A percentile compares a stretch with the other conserved stretches of the same genome.
phyloP scores from a whole-genome alignment of 2,797 vertebrate species.

The Avahi laniger region DNA sequence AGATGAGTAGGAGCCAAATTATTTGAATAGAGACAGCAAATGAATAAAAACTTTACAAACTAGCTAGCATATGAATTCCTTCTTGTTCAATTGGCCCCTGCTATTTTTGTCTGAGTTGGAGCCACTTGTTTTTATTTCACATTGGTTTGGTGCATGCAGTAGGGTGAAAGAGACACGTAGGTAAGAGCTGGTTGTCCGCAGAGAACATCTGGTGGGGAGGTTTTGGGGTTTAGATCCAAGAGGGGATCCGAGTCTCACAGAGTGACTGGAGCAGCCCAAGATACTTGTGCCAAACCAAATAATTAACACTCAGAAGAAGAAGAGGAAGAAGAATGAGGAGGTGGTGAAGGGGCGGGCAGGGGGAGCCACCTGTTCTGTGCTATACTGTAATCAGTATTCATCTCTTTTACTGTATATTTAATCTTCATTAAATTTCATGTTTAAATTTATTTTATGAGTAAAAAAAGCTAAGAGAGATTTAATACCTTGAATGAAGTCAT shows the following conservation, averaged over 20 bases:
- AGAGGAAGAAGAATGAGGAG: too few relatives aligned
- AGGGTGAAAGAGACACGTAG: neutral
- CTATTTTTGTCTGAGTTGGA: neutral
- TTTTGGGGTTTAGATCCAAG: neutral
- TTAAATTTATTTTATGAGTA: neutral
- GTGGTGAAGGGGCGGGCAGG: fast-evolving
- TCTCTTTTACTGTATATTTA: neutral
- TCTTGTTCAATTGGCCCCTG: neutral
- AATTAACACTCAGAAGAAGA: neutral
- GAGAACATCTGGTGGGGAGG: neutral
- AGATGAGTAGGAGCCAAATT: neutral
- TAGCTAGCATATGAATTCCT: neutral
- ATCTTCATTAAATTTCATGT: neutral
- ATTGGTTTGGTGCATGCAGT: neutral
- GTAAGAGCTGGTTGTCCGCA: neutral
- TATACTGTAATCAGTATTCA: neutral
- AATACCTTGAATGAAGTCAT: neutral
- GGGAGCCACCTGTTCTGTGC: neutral
- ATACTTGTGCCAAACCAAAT: neutral
- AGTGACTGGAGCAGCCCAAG: neutral
- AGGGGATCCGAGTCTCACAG: neutral
- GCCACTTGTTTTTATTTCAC: neutral
- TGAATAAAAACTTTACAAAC: neutral
- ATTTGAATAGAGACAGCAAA: neutral
- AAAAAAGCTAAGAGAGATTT: neutral